These are phyloP conservation scores for Psophia crepitans DNA, from an alignment of 2,113 vertebrate species.

Conservation along the genomic window DNA sequence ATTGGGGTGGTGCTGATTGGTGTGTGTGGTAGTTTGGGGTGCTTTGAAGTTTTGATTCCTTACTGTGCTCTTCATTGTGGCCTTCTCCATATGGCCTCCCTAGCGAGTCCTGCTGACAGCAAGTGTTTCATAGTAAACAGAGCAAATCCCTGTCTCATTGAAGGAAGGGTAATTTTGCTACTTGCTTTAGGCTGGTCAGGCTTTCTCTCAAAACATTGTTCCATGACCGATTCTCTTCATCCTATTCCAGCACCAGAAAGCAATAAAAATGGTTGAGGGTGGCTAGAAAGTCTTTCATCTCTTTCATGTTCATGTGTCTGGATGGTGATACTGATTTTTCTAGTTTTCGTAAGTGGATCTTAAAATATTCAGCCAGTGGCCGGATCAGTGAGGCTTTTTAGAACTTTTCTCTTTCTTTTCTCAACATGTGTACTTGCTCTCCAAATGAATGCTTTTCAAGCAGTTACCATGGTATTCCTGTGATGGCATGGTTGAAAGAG, in stretches of 20 bases:
- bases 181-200: not conserved
- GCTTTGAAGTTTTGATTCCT: slow-evolving; percentile 25
- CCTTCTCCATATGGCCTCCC: not conserved
- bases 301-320: slow-evolving; percentile 6
- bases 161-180: not conserved
- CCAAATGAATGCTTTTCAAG: not conserved
- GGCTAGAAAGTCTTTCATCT: slow-evolving; percentile 25
- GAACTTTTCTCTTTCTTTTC: not conserved
- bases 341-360: not conserved
- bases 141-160: not conserved
- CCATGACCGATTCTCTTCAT: slow-evolving; percentile 35
- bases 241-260: slow-evolving; percentile 5
- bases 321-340: slow-evolving; percentile 9
- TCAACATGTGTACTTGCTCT: not conserved
- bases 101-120: not conserved
- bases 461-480: slow-evolving; percentile 33
- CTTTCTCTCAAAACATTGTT: slow-evolving; percentile 26
- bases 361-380: not conserved
- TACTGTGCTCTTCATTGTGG: not conserved
- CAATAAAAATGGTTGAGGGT: not conserved
- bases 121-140: not conserved
- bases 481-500: not conserved
- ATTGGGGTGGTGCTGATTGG: not conserved
- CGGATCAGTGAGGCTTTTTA: not conserved
- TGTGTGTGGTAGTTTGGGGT: not conserved